Evolutionary conservation across 1,140 invertebrate species (phyloP), one percentile per base, ranked within the genome.

Genomic region (Lethrus apterus): DNA sequence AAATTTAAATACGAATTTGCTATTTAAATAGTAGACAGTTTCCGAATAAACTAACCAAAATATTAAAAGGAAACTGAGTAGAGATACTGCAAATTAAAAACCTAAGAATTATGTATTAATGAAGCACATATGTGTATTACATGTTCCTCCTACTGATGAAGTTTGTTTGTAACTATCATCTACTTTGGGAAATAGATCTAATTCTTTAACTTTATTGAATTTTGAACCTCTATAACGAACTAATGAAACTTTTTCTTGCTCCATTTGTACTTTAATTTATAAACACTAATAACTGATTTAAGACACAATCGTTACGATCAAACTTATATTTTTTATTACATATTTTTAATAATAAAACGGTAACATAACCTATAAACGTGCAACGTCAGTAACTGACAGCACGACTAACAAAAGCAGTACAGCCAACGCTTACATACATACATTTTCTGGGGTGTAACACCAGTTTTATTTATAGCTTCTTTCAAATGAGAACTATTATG

Each of bases 111-210:
- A 24, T 7, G 5, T n/a, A n/a, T 26, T 26, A 26, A 26, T 7
- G 24, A 26, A 26, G 5, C n/a, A 26, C 24, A 26, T n/a, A n/a
- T 26, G n/a, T 26, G 24, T 7, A 26, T 74, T 73, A 89, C 86
- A 76, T 60, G 83, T 85, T 51, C 85, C 86, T 38, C 89, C 89
- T 47, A 89, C 78, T 47, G 83, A 79, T 40, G 86, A 84, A 51
- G 83, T 81, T 67, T 91, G 81, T 48, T 82, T 78, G 66, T 86
- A 93, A 58, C 81, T 79, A 49, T 92, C 88, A 24, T 85, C 81
- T 43, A 94, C 75, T 77, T 93, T 93, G 10, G 87, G 82, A 67
- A 94, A 95, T 11, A 87, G 84, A 72, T 95, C 91, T 2, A 94
- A 66, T 68, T 92, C 82, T 64, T 85, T 87, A 1, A 92, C 81